These are phyloP conservation scores for Philotrypesis tridentata DNA, from an alignment of 1,140 invertebrate species.

Conservation along the genomic window DNA sequence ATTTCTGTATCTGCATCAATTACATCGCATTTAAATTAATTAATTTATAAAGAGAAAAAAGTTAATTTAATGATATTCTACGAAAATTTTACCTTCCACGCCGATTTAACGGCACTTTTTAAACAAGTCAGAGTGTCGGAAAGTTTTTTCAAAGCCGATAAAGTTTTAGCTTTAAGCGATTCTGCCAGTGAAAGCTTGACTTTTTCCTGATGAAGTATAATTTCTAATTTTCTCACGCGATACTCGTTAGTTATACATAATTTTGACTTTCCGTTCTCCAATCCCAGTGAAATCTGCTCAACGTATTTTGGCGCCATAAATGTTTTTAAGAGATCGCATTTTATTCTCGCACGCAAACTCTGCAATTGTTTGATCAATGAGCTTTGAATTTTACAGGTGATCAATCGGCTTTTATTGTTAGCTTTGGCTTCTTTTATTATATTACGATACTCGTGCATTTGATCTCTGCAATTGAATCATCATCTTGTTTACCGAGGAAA, in stretches of 20 bases:
- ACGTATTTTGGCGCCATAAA: conserved; percentile 12
- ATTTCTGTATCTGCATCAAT: neutral
- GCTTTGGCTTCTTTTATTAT: conserved; percentile 21
- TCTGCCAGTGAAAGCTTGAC: conserved; percentile 46
- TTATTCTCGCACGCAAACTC: conserved; percentile 1
- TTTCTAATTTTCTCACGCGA: conserved; percentile 46
- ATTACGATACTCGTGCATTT: neutral
- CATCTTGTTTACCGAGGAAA: neutral
- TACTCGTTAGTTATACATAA: neutral
- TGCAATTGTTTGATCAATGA: conserved; percentile 43
- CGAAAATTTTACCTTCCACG: conserved; percentile 57
- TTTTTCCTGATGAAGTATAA: conserved; percentile 55
- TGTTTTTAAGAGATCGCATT: conserved; percentile 35
- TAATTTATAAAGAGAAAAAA: neutral
- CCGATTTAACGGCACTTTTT: conserved; percentile 57
- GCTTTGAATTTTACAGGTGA: conserved; percentile 52
- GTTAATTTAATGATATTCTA: neutral
- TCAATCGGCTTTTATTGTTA: conserved; percentile 32
- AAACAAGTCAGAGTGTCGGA: conserved; percentile 53
- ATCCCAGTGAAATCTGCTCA: conserved; percentile 33
- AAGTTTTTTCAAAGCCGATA: conserved; percentile 47
- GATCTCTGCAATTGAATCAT: neutral
- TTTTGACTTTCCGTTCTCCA: conserved; percentile 37
- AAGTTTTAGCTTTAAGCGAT: conserved; percentile 39
- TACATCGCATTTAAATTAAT: neutral